phyloP scores from a whole-genome alignment of 2,113 vertebrate species.

The Excalfactoria chinensis region DNA sequence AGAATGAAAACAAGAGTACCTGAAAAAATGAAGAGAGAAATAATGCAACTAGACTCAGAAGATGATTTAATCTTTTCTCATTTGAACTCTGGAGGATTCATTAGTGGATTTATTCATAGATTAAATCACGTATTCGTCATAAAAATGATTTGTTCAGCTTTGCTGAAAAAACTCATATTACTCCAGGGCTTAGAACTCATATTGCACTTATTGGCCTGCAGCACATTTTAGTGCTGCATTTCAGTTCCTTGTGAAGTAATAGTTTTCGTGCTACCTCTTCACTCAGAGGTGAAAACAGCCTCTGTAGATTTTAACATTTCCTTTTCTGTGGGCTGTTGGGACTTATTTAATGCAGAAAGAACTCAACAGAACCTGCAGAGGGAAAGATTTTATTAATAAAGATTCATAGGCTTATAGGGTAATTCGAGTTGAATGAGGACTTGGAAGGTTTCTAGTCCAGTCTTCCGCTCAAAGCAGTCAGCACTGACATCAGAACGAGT shows the following conservation, averaged over 20 bases:
- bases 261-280: background rate
- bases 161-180: background rate
- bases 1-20: background rate
- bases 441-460: background rate
- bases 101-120: background rate
- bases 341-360: constrained; percentile 32
- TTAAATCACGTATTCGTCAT: background rate
- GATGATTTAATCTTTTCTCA: background rate
- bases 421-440: background rate
- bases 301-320: background rate
- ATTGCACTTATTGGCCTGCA: background rate
- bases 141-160: constrained; percentile 17
- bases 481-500: background rate
- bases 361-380: constrained; percentile 25
- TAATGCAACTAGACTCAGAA: background rate
- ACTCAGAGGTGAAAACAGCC: background rate
- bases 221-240: background rate
- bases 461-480: background rate
- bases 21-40: background rate
- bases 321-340: constrained; percentile 23
- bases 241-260: background rate
- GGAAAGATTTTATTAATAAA: background rate
- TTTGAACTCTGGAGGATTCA: background rate
- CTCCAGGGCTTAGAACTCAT: background rate
- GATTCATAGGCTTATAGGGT: background rate